A percentile compares a stretch with the other conserved stretches of the same genome.
These are phyloP conservation scores for Sinhomidia bicolor DNA, from an alignment of 2,888 invertebrate genomes.

Conservation along the genomic window DNA sequence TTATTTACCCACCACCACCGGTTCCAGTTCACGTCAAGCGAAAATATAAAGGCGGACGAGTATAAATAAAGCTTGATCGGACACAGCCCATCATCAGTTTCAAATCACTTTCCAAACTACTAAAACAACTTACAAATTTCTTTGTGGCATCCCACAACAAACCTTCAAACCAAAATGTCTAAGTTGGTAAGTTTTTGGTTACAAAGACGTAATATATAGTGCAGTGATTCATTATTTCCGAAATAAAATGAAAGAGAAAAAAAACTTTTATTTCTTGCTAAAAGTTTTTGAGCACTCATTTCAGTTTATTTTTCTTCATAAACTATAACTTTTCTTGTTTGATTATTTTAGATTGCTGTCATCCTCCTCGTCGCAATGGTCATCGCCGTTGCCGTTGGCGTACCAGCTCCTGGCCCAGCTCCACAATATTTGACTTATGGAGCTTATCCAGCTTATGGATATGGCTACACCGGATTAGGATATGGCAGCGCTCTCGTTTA, in stretches of 20 bases:
- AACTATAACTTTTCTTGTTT: conserved; percentile 13
- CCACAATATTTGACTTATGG: conserved; percentile 60
- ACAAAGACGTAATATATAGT: not conserved
- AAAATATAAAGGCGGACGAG: not conserved
- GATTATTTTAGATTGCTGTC: conserved; percentile 60
- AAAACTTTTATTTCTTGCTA: not conserved
- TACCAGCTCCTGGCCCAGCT: conserved; percentile 47
- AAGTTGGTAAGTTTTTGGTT: conserved; percentile 71
- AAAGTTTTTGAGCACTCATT: not conserved
- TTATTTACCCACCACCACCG: not conserved
- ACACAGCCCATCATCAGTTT: conserved; percentile 49
- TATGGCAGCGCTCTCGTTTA: too few relatives aligned
- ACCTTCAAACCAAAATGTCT: conserved; percentile 68
- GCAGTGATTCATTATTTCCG: not conserved
- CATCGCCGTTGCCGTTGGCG: conserved; percentile 51
- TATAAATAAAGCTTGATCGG: conserved; percentile 24
- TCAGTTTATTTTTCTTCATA: not conserved
- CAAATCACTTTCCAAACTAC: conserved; percentile 42
- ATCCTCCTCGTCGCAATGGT: conserved; percentile 64
- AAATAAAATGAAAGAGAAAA: not conserved
- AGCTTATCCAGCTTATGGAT: too few relatives aligned
- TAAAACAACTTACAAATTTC: not conserved
- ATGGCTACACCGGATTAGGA: conserved; percentile 33
- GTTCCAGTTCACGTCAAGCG: not conserved
- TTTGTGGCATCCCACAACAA: conserved; percentile 61